Base-by-base conservation (phyloP, 2,113 vertebrate species). In the Neofelis nebulosa region DNA sequence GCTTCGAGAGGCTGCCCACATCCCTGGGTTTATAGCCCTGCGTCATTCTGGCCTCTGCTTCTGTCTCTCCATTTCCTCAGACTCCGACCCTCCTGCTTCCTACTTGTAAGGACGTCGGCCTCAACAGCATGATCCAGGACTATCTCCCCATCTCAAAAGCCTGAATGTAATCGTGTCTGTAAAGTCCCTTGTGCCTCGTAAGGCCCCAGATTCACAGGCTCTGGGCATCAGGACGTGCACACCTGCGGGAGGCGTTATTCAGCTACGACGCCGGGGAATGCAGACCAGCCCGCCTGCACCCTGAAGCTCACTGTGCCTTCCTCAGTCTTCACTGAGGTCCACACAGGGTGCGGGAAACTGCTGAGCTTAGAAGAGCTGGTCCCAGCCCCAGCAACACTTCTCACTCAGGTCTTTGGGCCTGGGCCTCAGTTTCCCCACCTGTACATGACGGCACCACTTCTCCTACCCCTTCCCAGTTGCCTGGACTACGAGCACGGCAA, bases 1-100 rank as follows among this genome's bases (percentile, higher is more conserved):
- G 29, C 15, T 11, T 25, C 61, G 33, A 14, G 33, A 16, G 21
- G 14, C 15, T 4, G 1, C 18, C 23, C 13, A 8, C 4, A 16
- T 5, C 7, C 78, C 71, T 13, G 0, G 6, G 52, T 25, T 31
- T 7, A 1, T 3, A 10, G 48, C 11, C 55, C 76, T 1, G 21
- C 41, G 0, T 27, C 36, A 3, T 73, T 76, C 55, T 1, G 2
- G 16, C 15, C 38, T 38, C 41, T 38, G 45, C 33, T 45, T 68
- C 41, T 21, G 6, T 48, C 55, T 25, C 18, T 10, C 55, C 38
- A 4, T 21, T 73, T 36, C 29, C 80, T 57, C 68, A 18, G 45
- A 18, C 92, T 33, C 10, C 7, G 18, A 50, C 50, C 61, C 33
- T 25, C 29, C 63, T 31, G 16, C 25, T 57, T 89, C 66, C n/a